Percentiles rank a stretch among this genome's conserved stretches.
phyloP scores from a whole-genome alignment of 2,888 invertebrate species.

The Tholera decimalis region DNA sequence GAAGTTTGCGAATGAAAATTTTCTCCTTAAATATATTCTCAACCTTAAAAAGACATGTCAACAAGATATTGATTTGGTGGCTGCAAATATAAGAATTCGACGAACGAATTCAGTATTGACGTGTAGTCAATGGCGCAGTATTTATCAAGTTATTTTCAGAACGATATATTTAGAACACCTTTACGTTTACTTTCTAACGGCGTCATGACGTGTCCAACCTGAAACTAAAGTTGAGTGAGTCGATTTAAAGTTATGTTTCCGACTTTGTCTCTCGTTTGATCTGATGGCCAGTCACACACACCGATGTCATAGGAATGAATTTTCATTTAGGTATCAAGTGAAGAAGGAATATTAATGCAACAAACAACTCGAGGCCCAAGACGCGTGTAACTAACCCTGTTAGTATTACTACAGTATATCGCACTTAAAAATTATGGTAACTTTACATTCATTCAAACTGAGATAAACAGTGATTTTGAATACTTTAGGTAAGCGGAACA shows the following conservation, averaged over 20 bases:
- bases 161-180: conserved; percentile 15
- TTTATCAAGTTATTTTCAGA: conserved; percentile 38
- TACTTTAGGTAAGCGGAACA: conserved; percentile 51
- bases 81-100: conserved; percentile 10
- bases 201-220: background rate
- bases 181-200: conserved; percentile 15
- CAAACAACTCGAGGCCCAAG: background rate
- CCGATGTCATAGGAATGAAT: background rate
- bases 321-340: too few relatives aligned
- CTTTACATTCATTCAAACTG: conserved; percentile 7
- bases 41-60: background rate
- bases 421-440: background rate
- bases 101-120: conserved; percentile 20
- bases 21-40: background rate
- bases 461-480: conserved; percentile 40
- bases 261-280: background rate
- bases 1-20: background rate
- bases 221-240: background rate
- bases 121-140: conserved; percentile 33
- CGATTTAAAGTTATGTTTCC: too few relatives aligned
- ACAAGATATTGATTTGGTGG: background rate
- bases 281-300: too few relatives aligned
- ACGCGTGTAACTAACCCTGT: background rate
- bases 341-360: background rate
- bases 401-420: background rate